These are phyloP conservation scores for Ciconia stormi DNA, from an alignment of 2,113 vertebrate species.

Conservation along the genomic window DNA sequence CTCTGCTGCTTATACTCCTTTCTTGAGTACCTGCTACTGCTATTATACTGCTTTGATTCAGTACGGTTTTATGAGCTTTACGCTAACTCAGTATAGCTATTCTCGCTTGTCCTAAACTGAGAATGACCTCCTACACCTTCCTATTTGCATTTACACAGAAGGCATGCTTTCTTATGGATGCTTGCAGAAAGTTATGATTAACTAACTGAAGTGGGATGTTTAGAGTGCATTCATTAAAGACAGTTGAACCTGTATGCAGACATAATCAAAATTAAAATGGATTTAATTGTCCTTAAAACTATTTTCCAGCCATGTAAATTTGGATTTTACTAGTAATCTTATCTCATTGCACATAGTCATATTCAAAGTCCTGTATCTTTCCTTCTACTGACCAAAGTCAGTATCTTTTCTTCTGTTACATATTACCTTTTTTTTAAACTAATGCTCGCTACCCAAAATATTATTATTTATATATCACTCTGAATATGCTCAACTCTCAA, in stretches of 20 bases:
- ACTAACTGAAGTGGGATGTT: not conserved
- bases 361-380: not conserved
- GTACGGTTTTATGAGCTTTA: not conserved
- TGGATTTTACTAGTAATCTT: not conserved
- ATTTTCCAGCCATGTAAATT: not conserved
- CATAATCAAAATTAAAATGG: not conserved
- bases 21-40: not conserved
- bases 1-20: not conserved
- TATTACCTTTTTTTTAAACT: not conserved
- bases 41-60: not conserved
- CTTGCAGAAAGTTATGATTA: not conserved
- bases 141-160: not conserved
- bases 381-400: not conserved
- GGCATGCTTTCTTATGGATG: not conserved
- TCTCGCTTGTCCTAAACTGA: not conserved
- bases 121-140: not conserved
- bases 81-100: not conserved
- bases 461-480: not conserved
- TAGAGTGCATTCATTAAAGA: not conserved
- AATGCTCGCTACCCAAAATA: not conserved
- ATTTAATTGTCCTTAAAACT: not conserved
- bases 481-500: not conserved
- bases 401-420: not conserved
- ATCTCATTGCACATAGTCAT: not conserved
- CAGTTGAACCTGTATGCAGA: not conserved